phyloP scores from a whole-genome alignment of 92 coral and sea anemone genomes.

The Epizoanthus fatuus region DNA sequence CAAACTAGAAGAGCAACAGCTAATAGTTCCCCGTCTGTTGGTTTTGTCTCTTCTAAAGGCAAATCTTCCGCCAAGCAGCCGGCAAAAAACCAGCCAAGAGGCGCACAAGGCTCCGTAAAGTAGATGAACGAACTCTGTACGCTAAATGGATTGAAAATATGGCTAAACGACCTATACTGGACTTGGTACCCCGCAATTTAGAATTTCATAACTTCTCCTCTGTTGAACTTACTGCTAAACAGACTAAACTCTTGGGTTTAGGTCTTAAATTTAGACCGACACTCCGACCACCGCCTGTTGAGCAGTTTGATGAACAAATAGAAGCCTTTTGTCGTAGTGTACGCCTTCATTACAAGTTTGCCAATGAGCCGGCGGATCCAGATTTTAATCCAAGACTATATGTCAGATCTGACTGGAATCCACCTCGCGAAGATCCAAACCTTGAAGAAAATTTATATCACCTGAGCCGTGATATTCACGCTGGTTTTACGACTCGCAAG shows the following conservation, averaged over 20 bases:
- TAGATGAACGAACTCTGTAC: too few relatives aligned
- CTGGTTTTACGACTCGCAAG: background rate
- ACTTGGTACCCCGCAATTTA: conserved; percentile 6
- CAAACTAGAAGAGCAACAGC: too few relatives aligned
- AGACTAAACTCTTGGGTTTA: conserved; percentile 16
- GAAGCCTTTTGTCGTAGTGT: conserved; percentile 9
- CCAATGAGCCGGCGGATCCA: conserved; percentile 14
- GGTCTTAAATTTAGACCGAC: conserved; percentile 12
- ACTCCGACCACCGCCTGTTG: conserved; percentile 5
- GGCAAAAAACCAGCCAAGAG: too few relatives aligned
- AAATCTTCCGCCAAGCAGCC: too few relatives aligned
- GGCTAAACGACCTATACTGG: conserved; percentile 20
- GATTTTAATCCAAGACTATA: background rate
- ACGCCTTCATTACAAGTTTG: conserved; percentile 14
- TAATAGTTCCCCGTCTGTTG: too few relatives aligned
- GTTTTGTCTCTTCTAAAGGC: too few relatives aligned
- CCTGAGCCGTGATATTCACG: background rate
- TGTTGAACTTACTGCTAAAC: background rate
- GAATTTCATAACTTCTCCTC: conserved; percentile 27
- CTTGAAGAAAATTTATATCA: conserved; percentile 2
- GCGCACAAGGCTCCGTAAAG: too few relatives aligned
- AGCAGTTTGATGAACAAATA: conserved; percentile 4
- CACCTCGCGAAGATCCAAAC: conserved; percentile 8
- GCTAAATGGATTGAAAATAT: conserved; percentile 16
- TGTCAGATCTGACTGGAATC: conserved; percentile 22